A percentile compares a stretch with the other conserved stretches of the same genome.
Conservation (phyloP, 2,113 vertebrate species). For the Rana temporaria region DNA sequence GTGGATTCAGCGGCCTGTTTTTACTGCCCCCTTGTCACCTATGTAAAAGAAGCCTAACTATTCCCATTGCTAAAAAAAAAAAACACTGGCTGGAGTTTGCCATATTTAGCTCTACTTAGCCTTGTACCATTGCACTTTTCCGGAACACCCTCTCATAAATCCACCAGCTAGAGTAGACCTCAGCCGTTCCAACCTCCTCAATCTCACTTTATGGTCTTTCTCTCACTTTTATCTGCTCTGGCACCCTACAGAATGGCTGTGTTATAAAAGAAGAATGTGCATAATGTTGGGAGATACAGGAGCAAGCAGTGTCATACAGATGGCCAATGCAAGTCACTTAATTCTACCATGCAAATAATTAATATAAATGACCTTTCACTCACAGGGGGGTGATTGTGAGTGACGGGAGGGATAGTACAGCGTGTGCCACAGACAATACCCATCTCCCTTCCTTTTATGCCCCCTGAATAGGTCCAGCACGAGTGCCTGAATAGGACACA, state of each 20-base stretch:
- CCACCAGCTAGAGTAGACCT: too few species aligned
- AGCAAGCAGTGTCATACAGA: slow-evolving; percentile 72
- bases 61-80: too few species aligned
- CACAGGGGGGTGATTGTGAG: slow-evolving; percentile 48
- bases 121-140: too few species aligned
- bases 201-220: too few species aligned
- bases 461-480: slow-evolving; percentile 47
- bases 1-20: too few species aligned
- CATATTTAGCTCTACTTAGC: too few species aligned
- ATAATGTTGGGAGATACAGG: not conserved
- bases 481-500: slow-evolving; percentile 46
- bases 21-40: too few species aligned
- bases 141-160: too few species aligned
- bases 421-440: slow-evolving; percentile 77
- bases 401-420: slow-evolving; percentile 72
- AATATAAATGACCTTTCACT: slow-evolving; percentile 69
- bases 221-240: too few species aligned
- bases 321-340: slow-evolving; percentile 75
- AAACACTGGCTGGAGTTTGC: too few species aligned
- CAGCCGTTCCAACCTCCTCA: too few species aligned
- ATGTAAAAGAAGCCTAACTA: too few species aligned
- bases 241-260: not conserved
- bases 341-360: slow-evolving; percentile 68
- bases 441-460: slow-evolving; percentile 51
- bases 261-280: slow-evolving; percentile 1